Base-by-base conservation (phyloP, 2,113 vertebrate species). In the Semnornis frantzii region DNA sequence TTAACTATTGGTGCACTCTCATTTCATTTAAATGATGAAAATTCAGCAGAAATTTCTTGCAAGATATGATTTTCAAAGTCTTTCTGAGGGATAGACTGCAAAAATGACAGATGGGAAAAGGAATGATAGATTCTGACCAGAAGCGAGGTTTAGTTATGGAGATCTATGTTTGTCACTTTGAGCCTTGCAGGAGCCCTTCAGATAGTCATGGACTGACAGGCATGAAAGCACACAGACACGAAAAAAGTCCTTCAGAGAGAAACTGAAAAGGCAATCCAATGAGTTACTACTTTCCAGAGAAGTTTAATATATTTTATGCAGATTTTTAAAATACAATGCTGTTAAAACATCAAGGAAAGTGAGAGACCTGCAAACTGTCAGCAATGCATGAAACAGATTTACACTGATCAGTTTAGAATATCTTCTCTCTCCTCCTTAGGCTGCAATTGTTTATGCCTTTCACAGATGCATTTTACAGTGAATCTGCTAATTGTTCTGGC, bases 401-500 rank as follows among this genome's bases (percentile, higher is more conserved):
- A 42, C 19, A 66, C 48, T 69, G 87, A 84, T 94, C 83, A 91
- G 50, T 87, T 95, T 60, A 74, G 63, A 89, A 44, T 28, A 72
- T n/a, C 27, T 72, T 69, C 58, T 70, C 85, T 85, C 52, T 81
- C 33, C 10, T 88, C 42, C 25, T 57, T 11, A 46, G 76, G 39
- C 10, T 10, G 9, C 79, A 20, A 24, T 91, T 54, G 3, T 21
- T 80, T 78, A 44, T 83, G 9, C 50, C 63, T 94, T 86, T 82
- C 31, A 90, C 5, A n/a, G 15, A 42, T 72, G 55, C 25, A 76
- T 82, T 86, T 96, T 71, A 85, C 54, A 76, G n/a, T 34, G 44
- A 39, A 84, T 85, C 70, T 76, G 66, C 24, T 82, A 48, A 81
- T 90, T 91, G 34, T 79, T 97, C 37, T 92, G 63, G 81, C 21